Percentiles rank a stretch among this genome's conserved stretches.
These are phyloP conservation scores for Nyctereutes procyonoides DNA, from an alignment of 2,113 vertebrate genomes.

Conservation along the genomic window DNA sequence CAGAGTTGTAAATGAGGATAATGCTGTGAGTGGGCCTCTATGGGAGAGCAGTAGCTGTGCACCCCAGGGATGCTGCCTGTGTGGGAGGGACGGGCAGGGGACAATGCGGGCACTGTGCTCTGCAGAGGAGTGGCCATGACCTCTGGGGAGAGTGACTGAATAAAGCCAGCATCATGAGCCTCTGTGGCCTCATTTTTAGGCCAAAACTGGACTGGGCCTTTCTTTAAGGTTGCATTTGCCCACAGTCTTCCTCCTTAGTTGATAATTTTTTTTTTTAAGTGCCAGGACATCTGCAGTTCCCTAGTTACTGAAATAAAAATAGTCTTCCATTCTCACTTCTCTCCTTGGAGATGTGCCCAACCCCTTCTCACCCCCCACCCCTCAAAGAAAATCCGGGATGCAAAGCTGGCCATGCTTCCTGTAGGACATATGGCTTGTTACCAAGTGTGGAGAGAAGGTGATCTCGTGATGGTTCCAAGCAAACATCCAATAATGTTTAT, in stretches of 20 bases:
- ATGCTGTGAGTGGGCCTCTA: background rate
- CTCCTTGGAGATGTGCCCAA: conserved; percentile 48
- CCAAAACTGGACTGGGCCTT: background rate
- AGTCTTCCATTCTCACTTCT: background rate
- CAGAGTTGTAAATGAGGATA: background rate
- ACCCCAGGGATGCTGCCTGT: too few species aligned
- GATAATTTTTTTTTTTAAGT: background rate
- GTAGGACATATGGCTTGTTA: background rate
- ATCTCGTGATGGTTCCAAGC: background rate
- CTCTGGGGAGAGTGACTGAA: background rate
- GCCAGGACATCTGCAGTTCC: background rate
- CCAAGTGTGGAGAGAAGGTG: background rate
- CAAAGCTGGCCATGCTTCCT: background rate
- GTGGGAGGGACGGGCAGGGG: background rate
- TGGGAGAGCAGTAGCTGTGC: background rate
- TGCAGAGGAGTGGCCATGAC: background rate
- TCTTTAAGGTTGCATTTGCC: background rate
- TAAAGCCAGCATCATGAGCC: background rate
- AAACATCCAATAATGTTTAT: background rate
- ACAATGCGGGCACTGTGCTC: fast-evolving
- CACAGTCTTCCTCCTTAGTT: background rate
- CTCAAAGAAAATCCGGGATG: background rate
- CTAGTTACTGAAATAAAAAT: conserved; percentile 24
- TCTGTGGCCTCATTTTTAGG: background rate
- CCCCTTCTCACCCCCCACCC: background rate